phyloP scores from a whole-genome alignment of 2,888 invertebrate species.

The Tenodera sinensis region DNA sequence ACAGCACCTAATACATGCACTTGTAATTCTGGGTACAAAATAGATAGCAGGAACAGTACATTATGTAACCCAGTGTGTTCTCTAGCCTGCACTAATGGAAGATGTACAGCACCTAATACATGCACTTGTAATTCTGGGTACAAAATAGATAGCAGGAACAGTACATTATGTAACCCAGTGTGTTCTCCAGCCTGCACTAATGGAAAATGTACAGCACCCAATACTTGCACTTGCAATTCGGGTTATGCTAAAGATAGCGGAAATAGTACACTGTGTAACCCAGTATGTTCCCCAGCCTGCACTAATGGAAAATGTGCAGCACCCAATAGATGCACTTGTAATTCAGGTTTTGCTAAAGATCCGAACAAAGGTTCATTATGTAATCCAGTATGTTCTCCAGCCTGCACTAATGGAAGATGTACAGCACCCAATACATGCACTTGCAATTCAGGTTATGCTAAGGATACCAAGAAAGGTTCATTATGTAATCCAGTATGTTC shows the following conservation, averaged over 20 bases:
- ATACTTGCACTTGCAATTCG: conserved; percentile 32
- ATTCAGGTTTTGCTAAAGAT: conserved; percentile 30
- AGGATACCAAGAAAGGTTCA: conserved; percentile 26
- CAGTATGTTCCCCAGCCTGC: conserved; percentile 35
- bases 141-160: background rate
- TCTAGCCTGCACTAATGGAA: conserved; percentile 40
- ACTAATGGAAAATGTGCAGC: conserved; percentile 41
- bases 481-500: conserved; percentile 32
- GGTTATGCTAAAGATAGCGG: conserved; percentile 26
- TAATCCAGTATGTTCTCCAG: background rate
- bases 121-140: conserved; percentile 45
- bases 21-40: conserved; percentile 32
- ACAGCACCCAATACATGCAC: background rate
- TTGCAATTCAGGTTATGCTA: background rate
- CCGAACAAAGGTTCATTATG: background rate
- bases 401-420: background rate
- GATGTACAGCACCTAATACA: conserved; percentile 44
- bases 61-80: conserved; percentile 39
- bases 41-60: background rate
- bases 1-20: conserved; percentile 30
- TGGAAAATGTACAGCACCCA: conserved; percentile 4
- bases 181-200: conserved; percentile 17
- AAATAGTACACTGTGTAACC: conserved; percentile 14
- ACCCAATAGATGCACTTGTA: conserved; percentile 37
- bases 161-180: background rate